Evolutionary conservation across 1,140 invertebrate genomes (phyloP).

Genomic region (Hyles euphorbiae): DNA sequence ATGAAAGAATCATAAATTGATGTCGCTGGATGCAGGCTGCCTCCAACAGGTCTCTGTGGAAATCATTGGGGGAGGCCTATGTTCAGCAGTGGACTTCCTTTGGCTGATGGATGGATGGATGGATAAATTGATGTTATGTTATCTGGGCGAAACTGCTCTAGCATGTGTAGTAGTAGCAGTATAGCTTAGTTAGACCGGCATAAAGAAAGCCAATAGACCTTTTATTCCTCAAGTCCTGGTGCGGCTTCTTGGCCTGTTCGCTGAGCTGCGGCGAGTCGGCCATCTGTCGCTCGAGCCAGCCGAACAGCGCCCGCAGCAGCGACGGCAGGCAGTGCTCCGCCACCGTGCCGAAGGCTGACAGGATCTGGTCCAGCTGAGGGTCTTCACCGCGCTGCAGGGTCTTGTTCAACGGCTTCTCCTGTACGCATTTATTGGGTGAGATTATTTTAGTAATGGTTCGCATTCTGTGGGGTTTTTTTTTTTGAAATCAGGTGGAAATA

Average conservation of each 20-base stretch:
- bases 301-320: slow-evolving; percentile 92
- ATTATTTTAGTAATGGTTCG: slow-evolving; percentile 9
- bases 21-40: too few relatives aligned
- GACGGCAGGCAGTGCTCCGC: slow-evolving; percentile 98
- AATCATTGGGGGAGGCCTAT: too few relatives aligned
- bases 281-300: slow-evolving; percentile 96
- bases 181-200: too few relatives aligned
- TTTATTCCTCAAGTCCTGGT: slow-evolving; percentile 82
- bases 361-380: slow-evolving; percentile 94
- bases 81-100: too few relatives aligned
- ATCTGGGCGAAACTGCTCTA: too few relatives aligned
- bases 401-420: slow-evolving; percentile 94
- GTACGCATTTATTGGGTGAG: slow-evolving; percentile 10
- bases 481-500: too few relatives aligned
- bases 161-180: too few relatives aligned
- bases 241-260: slow-evolving; percentile 75
- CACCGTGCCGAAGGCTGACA: slow-evolving; percentile 93
- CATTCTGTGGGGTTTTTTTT: neutral
- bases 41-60: too few relatives aligned
- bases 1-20: too few relatives aligned
- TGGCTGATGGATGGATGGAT: too few relatives aligned
- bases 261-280: slow-evolving; percentile 74
- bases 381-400: slow-evolving; percentile 96
- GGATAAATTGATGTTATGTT: too few relatives aligned
- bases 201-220: slow-evolving; percentile 65